These are phyloP conservation scores for Chrysolina haemoptera DNA, from an alignment of 2,888 invertebrate genomes.

Conservation along the genomic window DNA sequence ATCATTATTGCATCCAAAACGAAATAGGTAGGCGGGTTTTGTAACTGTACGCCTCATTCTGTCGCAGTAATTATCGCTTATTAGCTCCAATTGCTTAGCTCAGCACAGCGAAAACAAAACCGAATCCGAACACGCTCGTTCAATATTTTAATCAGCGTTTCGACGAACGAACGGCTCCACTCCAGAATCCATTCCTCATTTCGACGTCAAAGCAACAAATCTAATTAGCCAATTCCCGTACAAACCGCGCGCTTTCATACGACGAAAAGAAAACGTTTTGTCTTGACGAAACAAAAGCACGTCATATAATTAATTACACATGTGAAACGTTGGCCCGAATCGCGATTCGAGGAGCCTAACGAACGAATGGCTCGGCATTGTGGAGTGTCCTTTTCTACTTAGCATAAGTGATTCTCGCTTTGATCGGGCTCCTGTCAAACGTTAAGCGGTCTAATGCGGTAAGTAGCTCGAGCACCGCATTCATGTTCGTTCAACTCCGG, in stretches of 20 bases:
- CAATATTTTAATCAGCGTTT: conserved; percentile 39
- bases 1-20: background rate
- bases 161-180: conserved; percentile 16
- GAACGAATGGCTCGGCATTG: conserved; percentile 40
- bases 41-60: background rate
- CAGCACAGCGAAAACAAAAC: conserved; percentile 14
- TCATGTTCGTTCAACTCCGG: conserved; percentile 51
- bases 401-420: conserved; percentile 50
- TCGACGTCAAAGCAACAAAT: conserved; percentile 37
- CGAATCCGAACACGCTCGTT: conserved; percentile 29
- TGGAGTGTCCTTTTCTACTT: conserved; percentile 53
- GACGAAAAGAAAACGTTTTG: conserved; percentile 47
- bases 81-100: conserved; percentile 21
- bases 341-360: conserved; percentile 33
- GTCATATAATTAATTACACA: conserved; percentile 50
- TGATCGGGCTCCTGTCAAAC: conserved; percentile 45
- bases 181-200: conserved; percentile 8
- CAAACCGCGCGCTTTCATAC: conserved; percentile 42
- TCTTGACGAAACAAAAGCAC: conserved; percentile 44
- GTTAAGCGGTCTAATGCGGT: conserved; percentile 58
- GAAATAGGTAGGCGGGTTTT: conserved; percentile 5
- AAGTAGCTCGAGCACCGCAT: conserved; percentile 54
- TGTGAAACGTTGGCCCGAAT: conserved; percentile 35
- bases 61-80: conserved; percentile 17
- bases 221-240: conserved; percentile 46